phyloP scores from a whole-genome alignment of 2,113 vertebrate species.

The Centropus unirufus region DNA sequence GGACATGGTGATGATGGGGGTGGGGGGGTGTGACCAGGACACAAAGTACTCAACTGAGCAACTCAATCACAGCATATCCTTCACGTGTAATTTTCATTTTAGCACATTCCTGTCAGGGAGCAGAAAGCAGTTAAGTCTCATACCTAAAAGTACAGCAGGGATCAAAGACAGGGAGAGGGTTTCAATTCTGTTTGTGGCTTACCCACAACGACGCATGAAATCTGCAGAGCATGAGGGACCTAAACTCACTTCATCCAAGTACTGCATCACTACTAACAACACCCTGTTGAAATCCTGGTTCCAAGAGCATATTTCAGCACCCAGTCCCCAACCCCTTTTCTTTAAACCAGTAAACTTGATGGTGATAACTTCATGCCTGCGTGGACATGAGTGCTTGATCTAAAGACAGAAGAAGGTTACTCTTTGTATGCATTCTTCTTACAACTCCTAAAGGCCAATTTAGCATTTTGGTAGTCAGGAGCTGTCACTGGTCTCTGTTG shows the following conservation, averaged over 20 bases:
- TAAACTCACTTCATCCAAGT: not conserved
- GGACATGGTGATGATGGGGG: not conserved
- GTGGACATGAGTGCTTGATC: rapidly evolving
- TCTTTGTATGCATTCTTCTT: not conserved
- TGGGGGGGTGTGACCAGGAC: not conserved
- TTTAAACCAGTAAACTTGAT: not conserved
- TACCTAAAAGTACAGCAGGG: not conserved
- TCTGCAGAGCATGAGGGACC: not conserved
- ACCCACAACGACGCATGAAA: rapidly evolving
- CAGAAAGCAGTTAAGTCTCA: not conserved
- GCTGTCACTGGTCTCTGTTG: not conserved
- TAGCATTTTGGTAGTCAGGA: not conserved
- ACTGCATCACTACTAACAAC: not conserved
- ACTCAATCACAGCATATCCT: not conserved
- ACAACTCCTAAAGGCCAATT: not conserved
- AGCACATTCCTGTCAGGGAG: not conserved
- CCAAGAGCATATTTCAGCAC: not conserved
- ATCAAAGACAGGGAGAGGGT: not conserved
- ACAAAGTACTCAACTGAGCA: not conserved
- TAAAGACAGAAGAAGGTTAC: not conserved
- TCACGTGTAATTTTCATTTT: rapidly evolving
- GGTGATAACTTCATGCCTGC: not conserved
- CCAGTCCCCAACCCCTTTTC: not conserved
- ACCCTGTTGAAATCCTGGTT: not conserved
- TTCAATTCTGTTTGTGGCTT: not conserved